phyloP scores from a whole-genome alignment of 2,113 vertebrate species.

The Tursiops truncatus region DNA sequence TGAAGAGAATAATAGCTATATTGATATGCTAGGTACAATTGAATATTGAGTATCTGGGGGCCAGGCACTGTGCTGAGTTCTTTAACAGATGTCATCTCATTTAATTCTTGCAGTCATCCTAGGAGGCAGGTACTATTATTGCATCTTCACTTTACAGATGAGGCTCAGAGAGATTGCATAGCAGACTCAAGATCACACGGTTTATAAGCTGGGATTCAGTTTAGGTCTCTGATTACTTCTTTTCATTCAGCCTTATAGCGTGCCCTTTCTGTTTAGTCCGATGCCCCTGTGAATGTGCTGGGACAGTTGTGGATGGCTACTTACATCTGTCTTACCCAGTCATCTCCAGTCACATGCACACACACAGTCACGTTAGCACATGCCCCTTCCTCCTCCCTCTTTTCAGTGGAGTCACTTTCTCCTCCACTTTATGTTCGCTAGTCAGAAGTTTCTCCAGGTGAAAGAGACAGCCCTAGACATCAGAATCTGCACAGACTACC shows the following conservation, averaged over 20 bases:
- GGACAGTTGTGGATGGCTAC: neutral
- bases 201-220: neutral
- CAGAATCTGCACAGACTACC: neutral
- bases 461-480: neutral
- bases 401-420: neutral
- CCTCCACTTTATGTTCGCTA: neutral
- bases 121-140: neutral
- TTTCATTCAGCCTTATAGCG: neutral
- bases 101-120: neutral
- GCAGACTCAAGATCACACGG: neutral
- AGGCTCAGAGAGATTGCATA: neutral
- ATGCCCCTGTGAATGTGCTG: neutral
- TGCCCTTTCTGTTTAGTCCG: neutral
- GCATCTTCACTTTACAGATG: neutral
- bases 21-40: neutral
- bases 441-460: neutral
- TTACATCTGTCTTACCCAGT: neutral
- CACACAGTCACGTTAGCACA: rapidly evolving
- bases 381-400: neutral
- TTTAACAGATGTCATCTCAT: neutral
- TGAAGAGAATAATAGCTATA: neutral
- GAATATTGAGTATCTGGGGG: neutral
- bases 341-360: neutral
- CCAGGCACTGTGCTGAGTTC: neutral
- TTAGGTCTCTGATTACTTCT: neutral